These are phyloP conservation scores for Peromyscus maniculatus DNA, from an alignment of 2,113 vertebrate genomes.

Conservation along the genomic window DNA sequence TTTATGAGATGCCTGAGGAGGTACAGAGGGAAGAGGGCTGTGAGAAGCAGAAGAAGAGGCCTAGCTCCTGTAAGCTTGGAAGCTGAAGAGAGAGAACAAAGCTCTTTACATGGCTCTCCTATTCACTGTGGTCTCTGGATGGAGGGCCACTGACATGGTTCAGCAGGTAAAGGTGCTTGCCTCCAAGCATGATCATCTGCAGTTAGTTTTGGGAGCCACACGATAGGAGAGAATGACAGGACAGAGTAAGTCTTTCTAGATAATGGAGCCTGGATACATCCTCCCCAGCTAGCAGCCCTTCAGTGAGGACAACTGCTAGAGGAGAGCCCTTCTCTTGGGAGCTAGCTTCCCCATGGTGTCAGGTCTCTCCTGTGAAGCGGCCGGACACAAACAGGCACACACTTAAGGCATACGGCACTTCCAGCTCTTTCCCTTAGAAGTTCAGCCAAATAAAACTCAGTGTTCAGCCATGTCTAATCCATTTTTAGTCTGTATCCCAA, in stretches of 20 bases:
- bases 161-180: background rate
- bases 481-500: background rate
- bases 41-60: background rate
- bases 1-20: conserved; percentile 88
- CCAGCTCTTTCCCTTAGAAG: background rate
- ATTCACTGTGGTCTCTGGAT: background rate
- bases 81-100: background rate
- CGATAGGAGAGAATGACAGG: background rate
- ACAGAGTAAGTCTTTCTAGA: background rate
- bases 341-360: background rate
- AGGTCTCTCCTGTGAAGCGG: background rate
- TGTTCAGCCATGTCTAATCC: background rate
- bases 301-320: background rate
- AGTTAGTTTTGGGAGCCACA: background rate
- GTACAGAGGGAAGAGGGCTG: background rate
- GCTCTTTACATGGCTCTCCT: background rate
- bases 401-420: no score
- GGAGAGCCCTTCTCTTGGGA: no score
- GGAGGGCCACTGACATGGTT: background rate
- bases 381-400: background rate
- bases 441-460: background rate
- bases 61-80: no score
- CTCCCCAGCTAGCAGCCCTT: background rate
- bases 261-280: background rate
- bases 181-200: background rate